Evolutionary conservation across 2,113 vertebrate genomes (phyloP), one percentile per base, ranked within the genome.

Genomic region (Engraulis encrasicolus): DNA sequence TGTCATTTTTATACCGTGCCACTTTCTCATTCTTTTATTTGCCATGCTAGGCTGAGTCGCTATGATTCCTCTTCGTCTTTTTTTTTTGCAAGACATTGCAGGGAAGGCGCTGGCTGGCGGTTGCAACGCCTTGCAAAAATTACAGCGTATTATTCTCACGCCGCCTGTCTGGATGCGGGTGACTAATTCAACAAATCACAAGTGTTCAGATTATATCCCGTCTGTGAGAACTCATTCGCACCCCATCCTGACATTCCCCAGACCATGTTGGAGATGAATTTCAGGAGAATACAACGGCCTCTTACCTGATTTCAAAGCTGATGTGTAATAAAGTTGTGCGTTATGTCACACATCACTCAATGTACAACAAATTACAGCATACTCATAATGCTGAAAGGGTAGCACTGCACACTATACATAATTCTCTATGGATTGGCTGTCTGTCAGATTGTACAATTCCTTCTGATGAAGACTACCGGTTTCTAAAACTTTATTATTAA

Each of bases 11-110:
- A 34, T 31, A 27, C 23, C 23, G 6, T 34, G 61, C n/a, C 23
- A 14, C 11, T 71, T 71, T 71, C 61, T 71, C 23, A 61, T 61
- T 61, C 58, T 71, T 31, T 71, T 31, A 71, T 71, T 71, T 71
- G 27, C 27, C 61, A 71, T 12, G 61, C 61, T 0, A 31, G 61
- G 61, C 61, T 31, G 61, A 34, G 23, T 71, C 9, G 61, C 40
- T n/a, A 7, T 20, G 20, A 61, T 61, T n/a, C 54, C 4, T 27
- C 54, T 9, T 61, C 40, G 3, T 45, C 4, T 45, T 45, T 9
- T 45, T 45, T 9, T 45, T 45, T 9, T 15, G 20, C 54, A 1
- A 7, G 19, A n/a, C 20, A n/a, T n/a, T n/a, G n/a, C n/a, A n/a
- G n/a, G n/a, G n/a, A n/a, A n/a, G n/a, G n/a, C n/a, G n/a, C n/a